phyloP scores from a whole-genome alignment of 2,888 invertebrate species.

The Tridacna crocea region DNA sequence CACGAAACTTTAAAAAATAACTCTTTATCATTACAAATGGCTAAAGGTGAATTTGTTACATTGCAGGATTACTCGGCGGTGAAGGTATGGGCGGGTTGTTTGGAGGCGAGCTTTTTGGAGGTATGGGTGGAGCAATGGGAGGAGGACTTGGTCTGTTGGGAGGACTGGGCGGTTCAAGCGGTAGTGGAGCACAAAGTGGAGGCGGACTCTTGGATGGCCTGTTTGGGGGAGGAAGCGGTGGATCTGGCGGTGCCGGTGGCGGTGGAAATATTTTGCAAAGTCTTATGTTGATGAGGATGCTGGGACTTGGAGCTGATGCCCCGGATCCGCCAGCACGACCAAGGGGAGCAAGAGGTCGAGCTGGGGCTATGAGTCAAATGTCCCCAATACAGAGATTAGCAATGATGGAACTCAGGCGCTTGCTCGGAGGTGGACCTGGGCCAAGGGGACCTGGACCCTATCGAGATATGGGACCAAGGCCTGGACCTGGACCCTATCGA shows the following conservation, averaged over 20 bases:
- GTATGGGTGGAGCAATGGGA: neutral
- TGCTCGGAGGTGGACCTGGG: neutral
- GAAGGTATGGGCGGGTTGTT: neutral
- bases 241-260: neutral
- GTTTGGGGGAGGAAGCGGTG: neutral
- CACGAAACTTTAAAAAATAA: too few relatives aligned
- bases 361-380: neutral
- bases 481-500: neutral
- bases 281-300: constrained; percentile 19
- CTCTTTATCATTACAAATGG: too few relatives aligned
- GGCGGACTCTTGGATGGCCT: neutral
- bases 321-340: constrained; percentile 21
- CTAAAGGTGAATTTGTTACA: too few relatives aligned
- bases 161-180: neutral
- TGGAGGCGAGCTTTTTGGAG: constrained; percentile 3
- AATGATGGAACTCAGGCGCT: neutral
- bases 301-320: constrained; percentile 18
- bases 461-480: neutral
- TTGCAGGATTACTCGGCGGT: neutral
- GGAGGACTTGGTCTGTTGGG: constrained; percentile 6
- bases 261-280: constrained; percentile 2
- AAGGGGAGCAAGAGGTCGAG: neutral
- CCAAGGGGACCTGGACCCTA: neutral
- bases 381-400: constrained; percentile 11
- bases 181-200: neutral